These are phyloP conservation scores for Apamea epomidion DNA, from an alignment of 2,888 invertebrate species.

Conservation along the genomic window DNA sequence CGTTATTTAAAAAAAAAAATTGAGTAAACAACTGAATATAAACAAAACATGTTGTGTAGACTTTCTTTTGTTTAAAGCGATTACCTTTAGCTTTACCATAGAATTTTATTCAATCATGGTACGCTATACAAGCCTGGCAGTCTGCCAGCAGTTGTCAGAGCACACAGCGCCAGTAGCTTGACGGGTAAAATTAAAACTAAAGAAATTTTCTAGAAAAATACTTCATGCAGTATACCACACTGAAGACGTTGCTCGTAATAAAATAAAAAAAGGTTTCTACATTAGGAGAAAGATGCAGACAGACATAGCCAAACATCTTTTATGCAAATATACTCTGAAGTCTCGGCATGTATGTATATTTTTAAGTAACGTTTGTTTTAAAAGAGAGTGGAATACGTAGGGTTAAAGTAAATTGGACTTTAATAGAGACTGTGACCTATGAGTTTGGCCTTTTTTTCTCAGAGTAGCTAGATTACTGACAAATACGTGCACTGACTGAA, in stretches of 20 bases:
- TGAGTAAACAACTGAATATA: not conserved
- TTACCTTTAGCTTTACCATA: conserved; percentile 3
- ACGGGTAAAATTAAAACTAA: conserved; percentile 42
- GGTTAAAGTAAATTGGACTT: not conserved
- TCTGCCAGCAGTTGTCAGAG: conserved; percentile 35
- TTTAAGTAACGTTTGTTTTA: conserved; percentile 20
- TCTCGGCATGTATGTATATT: conserved; percentile 6
- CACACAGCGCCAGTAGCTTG: conserved; percentile 11
- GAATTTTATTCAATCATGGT: conserved; percentile 38
- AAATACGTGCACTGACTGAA: too few relatives aligned
- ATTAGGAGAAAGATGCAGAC: conserved; percentile 16
- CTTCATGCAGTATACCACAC: conserved; percentile 5
- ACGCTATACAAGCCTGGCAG: conserved; percentile 35
- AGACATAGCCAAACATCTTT: conserved; percentile 23
- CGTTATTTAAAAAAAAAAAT: not conserved
- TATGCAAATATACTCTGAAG: conserved; percentile 32
- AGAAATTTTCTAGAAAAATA: conserved; percentile 6
- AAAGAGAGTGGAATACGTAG: not conserved
- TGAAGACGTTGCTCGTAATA: not conserved
- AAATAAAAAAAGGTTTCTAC: conserved; percentile 17
- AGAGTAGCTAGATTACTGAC: too few relatives aligned
- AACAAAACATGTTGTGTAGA: not conserved
- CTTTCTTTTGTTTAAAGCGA: not conserved
- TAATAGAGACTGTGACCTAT: not conserved
- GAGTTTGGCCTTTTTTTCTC: not conserved